Percentiles rank a stretch among this genome's conserved stretches.
phyloP scores from a whole-genome alignment of 2,888 invertebrate genomes.

The Trissonchulus sp. region DNA sequence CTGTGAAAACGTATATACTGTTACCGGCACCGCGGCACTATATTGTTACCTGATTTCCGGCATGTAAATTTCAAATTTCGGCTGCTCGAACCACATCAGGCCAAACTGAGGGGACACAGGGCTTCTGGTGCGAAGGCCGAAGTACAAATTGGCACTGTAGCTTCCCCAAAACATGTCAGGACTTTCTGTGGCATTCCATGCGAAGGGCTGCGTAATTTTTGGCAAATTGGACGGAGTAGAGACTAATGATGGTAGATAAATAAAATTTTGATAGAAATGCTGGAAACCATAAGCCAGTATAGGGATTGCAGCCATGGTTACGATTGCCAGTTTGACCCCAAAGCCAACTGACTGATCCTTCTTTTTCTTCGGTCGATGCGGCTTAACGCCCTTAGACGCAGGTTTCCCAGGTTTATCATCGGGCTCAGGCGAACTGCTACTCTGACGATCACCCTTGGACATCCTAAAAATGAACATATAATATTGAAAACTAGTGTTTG shows the following conservation, averaged over 20 bases:
- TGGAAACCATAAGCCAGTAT: not conserved
- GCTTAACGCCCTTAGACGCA: not conserved
- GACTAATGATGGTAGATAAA: constrained; percentile 12
- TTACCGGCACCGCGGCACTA: no score
- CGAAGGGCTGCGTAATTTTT: not conserved
- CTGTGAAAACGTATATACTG: no score
- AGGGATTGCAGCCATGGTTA: not conserved
- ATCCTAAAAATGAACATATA: no score
- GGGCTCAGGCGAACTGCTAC: not conserved
- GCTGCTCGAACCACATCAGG: constrained; percentile 86
- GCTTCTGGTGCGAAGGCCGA: constrained; percentile 83
- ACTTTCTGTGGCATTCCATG: constrained; percentile 1
- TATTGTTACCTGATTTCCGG: constrained; percentile 29
- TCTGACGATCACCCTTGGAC: not conserved
- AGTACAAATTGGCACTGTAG: constrained; percentile 76
- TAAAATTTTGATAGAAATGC: not conserved
- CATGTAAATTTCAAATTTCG: constrained; percentile 31
- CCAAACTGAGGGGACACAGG: constrained; percentile 83
- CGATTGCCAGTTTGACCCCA: not conserved
- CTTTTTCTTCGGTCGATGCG: not conserved
- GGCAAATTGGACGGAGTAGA: constrained; percentile 12
- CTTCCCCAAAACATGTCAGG: constrained; percentile 86
- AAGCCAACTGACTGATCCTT: not conserved
- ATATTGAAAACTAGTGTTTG: no score
- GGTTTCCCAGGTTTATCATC: not conserved